Percentiles rank a stretch among this genome's conserved stretches.
Evolutionary conservation across 1,140 invertebrate species (phyloP).

Genomic region (Macrostomum lignano): DNA sequence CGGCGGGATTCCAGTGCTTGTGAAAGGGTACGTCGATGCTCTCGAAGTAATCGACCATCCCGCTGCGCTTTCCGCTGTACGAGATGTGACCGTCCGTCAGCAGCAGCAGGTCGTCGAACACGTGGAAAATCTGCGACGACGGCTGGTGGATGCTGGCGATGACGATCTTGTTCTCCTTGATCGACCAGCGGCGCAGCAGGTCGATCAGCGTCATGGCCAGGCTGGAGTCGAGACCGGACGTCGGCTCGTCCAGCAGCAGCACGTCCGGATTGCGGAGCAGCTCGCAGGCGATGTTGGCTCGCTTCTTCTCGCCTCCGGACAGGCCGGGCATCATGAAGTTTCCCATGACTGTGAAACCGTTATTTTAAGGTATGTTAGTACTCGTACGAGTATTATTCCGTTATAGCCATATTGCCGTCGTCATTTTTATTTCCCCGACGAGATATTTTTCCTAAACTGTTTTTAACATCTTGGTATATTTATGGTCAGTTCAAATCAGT

Average conservation of each 20-base stretch:
- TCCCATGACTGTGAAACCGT: slow-evolving; percentile 50
- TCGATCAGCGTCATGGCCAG: slow-evolving; percentile 45
- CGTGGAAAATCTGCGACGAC: slow-evolving; percentile 66
- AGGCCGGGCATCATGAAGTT: slow-evolving; percentile 46
- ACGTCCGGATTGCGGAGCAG: slow-evolving; percentile 52
- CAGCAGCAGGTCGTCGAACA: slow-evolving; percentile 44
- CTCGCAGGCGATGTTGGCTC: slow-evolving; percentile 57
- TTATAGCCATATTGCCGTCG: too few relatives aligned
- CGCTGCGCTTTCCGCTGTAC: background rate
- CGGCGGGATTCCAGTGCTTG: slow-evolving; percentile 37
- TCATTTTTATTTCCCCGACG: too few relatives aligned
- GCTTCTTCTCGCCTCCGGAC: slow-evolving; percentile 56
- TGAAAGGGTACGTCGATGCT: slow-evolving; percentile 28
- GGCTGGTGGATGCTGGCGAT: slow-evolving; percentile 89
- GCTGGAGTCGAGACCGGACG: slow-evolving; percentile 53
- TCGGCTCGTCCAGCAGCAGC: slow-evolving; percentile 54
- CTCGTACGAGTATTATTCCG: too few relatives aligned
- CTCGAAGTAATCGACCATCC: slow-evolving; percentile 10
- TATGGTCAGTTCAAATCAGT: too few relatives aligned
- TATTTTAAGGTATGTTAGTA: too few relatives aligned
- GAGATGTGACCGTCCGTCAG: background rate
- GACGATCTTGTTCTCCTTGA: slow-evolving; percentile 49
- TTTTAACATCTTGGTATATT: too few relatives aligned
- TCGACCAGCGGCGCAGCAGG: slow-evolving; percentile 41
- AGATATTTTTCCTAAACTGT: too few relatives aligned